phyloP scores from a whole-genome alignment of 2,888 invertebrate genomes.

The Amiota communis region DNA sequence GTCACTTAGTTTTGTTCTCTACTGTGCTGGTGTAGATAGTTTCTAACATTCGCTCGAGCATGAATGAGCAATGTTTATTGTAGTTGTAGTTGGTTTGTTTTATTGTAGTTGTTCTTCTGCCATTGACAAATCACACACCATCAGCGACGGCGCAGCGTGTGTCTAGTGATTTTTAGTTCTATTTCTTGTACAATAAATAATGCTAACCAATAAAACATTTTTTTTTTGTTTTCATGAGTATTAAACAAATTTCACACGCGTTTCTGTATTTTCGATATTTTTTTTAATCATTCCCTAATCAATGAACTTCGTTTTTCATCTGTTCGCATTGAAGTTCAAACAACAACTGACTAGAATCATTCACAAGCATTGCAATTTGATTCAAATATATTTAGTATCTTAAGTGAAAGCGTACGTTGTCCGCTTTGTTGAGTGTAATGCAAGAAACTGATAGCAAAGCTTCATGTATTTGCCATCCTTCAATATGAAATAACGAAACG shows the following conservation, averaged over 20 bases:
- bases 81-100: not conserved
- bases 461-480: constrained; percentile 49
- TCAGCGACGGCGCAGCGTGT: not conserved
- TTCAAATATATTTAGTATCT: too few species aligned
- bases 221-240: too few species aligned
- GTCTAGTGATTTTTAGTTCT: not conserved
- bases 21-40: not conserved
- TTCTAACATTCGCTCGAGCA: not conserved
- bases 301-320: not conserved
- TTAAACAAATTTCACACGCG: constrained; percentile 4
- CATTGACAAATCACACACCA: constrained; percentile 2
- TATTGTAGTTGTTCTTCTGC: not conserved
- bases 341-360: constrained; percentile 1
- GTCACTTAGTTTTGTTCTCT: too few species aligned
- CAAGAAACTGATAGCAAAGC: not conserved
- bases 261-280: not conserved
- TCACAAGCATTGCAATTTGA: too few species aligned
- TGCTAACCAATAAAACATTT: too few species aligned
- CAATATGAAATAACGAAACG: constrained; percentile 46
- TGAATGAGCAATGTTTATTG: constrained; percentile 5
- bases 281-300: not conserved
- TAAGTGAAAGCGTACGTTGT: too few species aligned
- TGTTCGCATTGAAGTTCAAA: constrained; percentile 1
- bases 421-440: too few species aligned
- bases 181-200: too few species aligned